Percentiles rank a stretch among this genome's conserved stretches.
Conservation (phyloP, 2,888 invertebrate genomes). For the Sisyra nigra region DNA sequence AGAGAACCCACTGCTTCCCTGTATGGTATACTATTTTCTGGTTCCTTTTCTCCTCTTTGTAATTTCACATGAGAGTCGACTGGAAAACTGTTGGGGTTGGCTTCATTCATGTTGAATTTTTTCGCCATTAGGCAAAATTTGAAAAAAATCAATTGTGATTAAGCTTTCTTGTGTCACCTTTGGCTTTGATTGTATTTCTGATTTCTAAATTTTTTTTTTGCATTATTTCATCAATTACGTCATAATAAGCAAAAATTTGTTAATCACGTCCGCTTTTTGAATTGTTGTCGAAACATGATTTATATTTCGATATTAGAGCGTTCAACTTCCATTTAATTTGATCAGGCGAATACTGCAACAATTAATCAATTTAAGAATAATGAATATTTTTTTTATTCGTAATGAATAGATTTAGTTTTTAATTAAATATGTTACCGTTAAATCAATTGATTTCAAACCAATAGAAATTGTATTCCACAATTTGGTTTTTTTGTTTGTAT, state of each 20-base stretch:
- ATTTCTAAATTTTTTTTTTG: slow-evolving; percentile 2
- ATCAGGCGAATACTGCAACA: background rate
- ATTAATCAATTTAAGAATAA: background rate
- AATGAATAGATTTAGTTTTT: no score
- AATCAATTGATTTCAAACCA: no score
- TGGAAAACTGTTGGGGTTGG: background rate
- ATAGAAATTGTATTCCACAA: no score
- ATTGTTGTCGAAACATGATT: background rate
- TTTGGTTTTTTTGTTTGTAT: no score
- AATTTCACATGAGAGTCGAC: background rate
- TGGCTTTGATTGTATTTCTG: no score
- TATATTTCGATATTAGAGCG: background rate
- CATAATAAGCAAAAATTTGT: background rate
- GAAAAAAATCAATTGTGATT: no score
- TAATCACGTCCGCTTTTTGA: background rate
- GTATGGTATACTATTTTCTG: slow-evolving; percentile 1
- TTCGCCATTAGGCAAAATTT: no score
- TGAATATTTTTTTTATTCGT: no score
- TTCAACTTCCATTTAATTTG: slow-evolving; percentile 1
- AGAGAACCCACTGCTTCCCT: slow-evolving; percentile 11
- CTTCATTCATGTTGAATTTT: slow-evolving; percentile 1
- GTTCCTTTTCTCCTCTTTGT: background rate
- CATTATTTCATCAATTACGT: background rate
- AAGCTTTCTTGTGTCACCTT: no score
- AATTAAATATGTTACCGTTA: no score